These are phyloP conservation scores for Phenganax subtilis DNA, from an alignment of 92 coral and sea anemone genomes.

Conservation along the genomic window DNA sequence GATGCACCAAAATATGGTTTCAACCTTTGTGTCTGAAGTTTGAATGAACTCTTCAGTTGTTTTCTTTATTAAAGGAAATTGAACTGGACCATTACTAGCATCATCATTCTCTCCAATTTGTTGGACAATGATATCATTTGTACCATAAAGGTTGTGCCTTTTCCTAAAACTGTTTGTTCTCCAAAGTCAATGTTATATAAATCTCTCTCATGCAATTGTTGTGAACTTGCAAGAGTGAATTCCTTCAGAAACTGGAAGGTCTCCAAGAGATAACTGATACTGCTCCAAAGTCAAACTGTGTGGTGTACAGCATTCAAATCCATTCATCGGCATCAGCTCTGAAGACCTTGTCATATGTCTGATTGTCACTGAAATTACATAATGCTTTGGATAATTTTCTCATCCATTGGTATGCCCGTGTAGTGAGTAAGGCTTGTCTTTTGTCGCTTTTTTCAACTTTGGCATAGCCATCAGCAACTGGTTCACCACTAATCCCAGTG, in stretches of 20 bases:
- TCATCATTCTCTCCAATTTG: neutral
- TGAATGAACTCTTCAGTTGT: constrained; percentile 19
- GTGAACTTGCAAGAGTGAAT: constrained; percentile 16
- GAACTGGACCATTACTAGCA: neutral
- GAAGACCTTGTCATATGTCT: constrained; percentile 36
- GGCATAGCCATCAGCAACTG: constrained; percentile 16
- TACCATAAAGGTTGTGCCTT: constrained; percentile 33
- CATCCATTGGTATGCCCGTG: constrained; percentile 32
- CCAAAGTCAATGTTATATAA: constrained; percentile 32
- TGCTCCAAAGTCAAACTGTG: constrained; percentile 28
- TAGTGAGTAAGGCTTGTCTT: constrained; percentile 16
- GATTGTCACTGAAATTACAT: constrained; percentile 32
- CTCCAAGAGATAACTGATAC: constrained; percentile 33
- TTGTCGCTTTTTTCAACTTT: constrained; percentile 18
- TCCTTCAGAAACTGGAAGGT: constrained; percentile 30
- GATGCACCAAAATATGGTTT: constrained; percentile 39
- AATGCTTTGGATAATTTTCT: constrained; percentile 21
- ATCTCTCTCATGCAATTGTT: constrained; percentile 22
- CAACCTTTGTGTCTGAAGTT: constrained; percentile 19
- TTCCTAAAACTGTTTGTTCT: constrained; percentile 26
- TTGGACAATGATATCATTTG: constrained; percentile 36
- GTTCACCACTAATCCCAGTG: constrained; percentile 24
- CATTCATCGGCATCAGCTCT: constrained; percentile 23
- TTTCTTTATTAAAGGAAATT: neutral
- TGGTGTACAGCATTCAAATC: constrained; percentile 19